A percentile compares a stretch with the other conserved stretches of the same genome.
These are phyloP conservation scores for Corythucha ciliata DNA, from an alignment of 2,888 invertebrate species.

Conservation along the genomic window DNA sequence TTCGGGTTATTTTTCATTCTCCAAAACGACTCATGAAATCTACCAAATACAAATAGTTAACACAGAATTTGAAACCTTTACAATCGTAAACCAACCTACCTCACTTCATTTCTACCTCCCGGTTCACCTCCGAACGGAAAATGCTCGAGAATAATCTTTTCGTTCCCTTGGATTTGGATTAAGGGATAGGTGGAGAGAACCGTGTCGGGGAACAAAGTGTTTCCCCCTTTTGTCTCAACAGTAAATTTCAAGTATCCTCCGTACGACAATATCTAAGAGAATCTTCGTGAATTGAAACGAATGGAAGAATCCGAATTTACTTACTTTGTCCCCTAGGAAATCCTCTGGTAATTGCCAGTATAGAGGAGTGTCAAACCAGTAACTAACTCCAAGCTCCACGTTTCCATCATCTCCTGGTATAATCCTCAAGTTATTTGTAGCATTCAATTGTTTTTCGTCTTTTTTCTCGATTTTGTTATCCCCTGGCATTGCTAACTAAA, in stretches of 20 bases:
- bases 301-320: background rate
- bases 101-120: slow-evolving; percentile 45
- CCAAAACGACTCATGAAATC: slow-evolving; percentile 73
- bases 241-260: slow-evolving; percentile 77
- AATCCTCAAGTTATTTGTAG: slow-evolving; percentile 51
- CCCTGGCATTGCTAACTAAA: slow-evolving; percentile 41
- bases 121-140: slow-evolving; percentile 43
- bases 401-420: slow-evolving; percentile 53
- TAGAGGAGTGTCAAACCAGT: slow-evolving; percentile 55
- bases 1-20: slow-evolving; percentile 49
- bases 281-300: background rate
- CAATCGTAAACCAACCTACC: slow-evolving; percentile 38
- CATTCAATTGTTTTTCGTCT: slow-evolving; percentile 46
- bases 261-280: slow-evolving; percentile 67
- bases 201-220: slow-evolving; percentile 45
- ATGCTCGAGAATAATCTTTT: slow-evolving; percentile 65
- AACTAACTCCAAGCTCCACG: slow-evolving; percentile 46
- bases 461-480: slow-evolving; percentile 39
- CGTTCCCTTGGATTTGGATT: slow-evolving; percentile 71
- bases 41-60: slow-evolving; percentile 37
- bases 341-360: slow-evolving; percentile 73
- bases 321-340: slow-evolving; percentile 73
- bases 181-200: slow-evolving; percentile 60
- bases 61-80: background rate
- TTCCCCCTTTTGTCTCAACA: slow-evolving; percentile 55